Evolutionary conservation across 1,140 invertebrate species (phyloP), one percentile per base, ranked within the genome.

Genomic region (Babylonia areolata): DNA sequence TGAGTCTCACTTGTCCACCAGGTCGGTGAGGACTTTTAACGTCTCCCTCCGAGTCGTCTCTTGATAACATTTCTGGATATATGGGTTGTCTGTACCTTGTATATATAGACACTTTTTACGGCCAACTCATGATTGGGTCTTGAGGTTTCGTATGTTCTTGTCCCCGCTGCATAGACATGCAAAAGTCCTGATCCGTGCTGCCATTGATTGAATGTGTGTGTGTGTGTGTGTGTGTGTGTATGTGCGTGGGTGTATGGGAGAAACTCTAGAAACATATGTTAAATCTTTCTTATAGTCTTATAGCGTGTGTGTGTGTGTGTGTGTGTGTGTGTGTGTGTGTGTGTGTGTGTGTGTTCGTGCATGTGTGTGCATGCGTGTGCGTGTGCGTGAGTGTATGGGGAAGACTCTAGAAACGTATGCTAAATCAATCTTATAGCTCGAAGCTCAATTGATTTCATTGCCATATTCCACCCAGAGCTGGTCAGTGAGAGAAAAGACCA

Each of bases 261-360:
- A 58, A 58, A 58, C 12, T 15, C 54, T 15, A 58, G 12, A 58
- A 58, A 58, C 28, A 58, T 12, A 58, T 28, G 54, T 58, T 12
- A 58, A 58, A 58, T n/a, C n/a, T 58, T 58, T 58, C 54, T 58
- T 15, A 28, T 58, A 28, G 12, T 58, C 54, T 12, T 12, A 58
- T 12, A 28, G 12, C 28, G 54, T 58, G 54, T 58, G 54, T 58
- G 54, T 58, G 54, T 58, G 54, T 58, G 54, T 58, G 54, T 58
- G 54, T 58, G 54, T 58, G 54, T 58, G 54, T 58, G 54, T 58
- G 54, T 58, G 54, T 58, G 54, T 58, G 54, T 58, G 54, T 58
- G 54, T 58, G 54, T 58, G 54, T 58, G 54, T 58, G 54, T 58
- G 54, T 58, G 54, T 58, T 12, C 28, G 54, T 58, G 54, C 28